Conservation (phyloP, 2,113 vertebrate genomes). For the Platanista minor region DNA sequence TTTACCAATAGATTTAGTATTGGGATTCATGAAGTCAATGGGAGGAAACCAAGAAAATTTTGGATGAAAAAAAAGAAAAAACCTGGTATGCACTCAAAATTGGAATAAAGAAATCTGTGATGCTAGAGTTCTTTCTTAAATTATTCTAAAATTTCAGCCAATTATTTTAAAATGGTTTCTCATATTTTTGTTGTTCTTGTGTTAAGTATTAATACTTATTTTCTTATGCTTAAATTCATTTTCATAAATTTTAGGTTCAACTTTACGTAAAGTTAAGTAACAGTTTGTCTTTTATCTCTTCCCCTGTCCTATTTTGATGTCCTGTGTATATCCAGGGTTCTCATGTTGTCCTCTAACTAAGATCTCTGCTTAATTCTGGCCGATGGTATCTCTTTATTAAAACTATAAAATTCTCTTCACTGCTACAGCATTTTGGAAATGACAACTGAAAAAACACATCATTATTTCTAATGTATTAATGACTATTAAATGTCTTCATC, state of each 20-base stretch:
- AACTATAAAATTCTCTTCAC: not conserved
- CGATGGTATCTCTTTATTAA: not conserved
- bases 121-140: not conserved
- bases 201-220: too few relatives aligned
- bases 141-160: not conserved
- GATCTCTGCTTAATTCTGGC: not conserved
- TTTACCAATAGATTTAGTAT: not conserved
- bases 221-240: not conserved
- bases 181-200: not conserved
- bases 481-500: not conserved
- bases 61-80: not conserved
- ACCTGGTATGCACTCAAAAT: not conserved
- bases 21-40: not conserved
- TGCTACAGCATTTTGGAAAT: not conserved
- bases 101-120: not conserved
- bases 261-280: not conserved
- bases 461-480: not conserved
- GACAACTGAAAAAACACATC: not conserved
- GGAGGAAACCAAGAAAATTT: not conserved
- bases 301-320: not conserved
- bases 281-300: not conserved
- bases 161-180: not conserved
- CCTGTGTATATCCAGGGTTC: not conserved
- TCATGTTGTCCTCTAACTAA: not conserved
- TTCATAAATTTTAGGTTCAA: not conserved